These are phyloP conservation scores for Oryzias dopingdopingensis DNA, from an alignment of 2,797 vertebrate species.

Conservation along the genomic window DNA sequence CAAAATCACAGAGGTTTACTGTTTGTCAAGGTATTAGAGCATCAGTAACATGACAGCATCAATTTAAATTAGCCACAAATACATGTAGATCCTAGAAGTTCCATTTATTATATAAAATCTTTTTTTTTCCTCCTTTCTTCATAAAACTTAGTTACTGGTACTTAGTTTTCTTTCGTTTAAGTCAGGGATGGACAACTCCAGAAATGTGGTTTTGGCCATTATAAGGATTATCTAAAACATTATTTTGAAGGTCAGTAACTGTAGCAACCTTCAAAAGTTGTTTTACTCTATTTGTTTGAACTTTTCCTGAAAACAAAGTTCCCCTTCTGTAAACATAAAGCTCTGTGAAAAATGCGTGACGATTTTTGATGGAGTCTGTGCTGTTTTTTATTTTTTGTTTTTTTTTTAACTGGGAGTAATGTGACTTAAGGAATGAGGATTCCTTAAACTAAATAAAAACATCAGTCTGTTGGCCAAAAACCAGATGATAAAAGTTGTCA, in stretches of 20 bases:
- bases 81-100: neutral
- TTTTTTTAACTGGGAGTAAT: neutral
- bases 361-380: neutral
- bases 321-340: neutral
- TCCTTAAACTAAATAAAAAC: neutral
- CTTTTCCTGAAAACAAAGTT: neutral
- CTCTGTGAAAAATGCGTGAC: neutral
- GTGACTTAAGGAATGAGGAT: neutral
- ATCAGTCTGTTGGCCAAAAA: slow-evolving; percentile 8
- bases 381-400: neutral
- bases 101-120: neutral
- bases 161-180: no score
- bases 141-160: no score
- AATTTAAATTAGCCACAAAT: neutral
- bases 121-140: neutral
- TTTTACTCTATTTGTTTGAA: neutral
- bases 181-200: slow-evolving; percentile 7
- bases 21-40: slow-evolving; percentile 5
- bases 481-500: slow-evolving; percentile 22
- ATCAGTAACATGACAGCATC: neutral
- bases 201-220: slow-evolving; percentile 23
- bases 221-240: slow-evolving; percentile 7
- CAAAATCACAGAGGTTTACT: slow-evolving; percentile 10
- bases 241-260: slow-evolving; percentile 3
- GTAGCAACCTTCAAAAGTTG: neutral